Evolutionary conservation across 2,888 invertebrate genomes (phyloP), one percentile per base, ranked within the genome.

Genomic region (Agapetus fuscipes): DNA sequence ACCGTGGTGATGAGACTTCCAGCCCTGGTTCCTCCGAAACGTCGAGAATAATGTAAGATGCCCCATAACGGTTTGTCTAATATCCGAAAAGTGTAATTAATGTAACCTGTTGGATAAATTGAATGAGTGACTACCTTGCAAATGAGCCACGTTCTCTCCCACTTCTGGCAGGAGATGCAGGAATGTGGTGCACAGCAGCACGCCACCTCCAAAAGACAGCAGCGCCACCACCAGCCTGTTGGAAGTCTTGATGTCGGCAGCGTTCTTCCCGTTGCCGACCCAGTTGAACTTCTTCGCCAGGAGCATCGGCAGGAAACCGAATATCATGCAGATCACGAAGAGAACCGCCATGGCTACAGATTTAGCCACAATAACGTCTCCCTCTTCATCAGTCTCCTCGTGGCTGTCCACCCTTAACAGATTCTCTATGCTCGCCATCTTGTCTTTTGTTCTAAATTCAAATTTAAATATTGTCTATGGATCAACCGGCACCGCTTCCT

Each of bases 191-290:
- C 81, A 79, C 26, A 89, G 62, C 12, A 89, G 63, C 1, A 88
- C 87, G 7, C 88, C 88, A n/a, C 87, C 88, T 11, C 87, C 88
- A 49, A 87, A 81, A n/a, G 83, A 80, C 14, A 88, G 63, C 15
- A 85, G 59, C 12, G 79, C 61, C 52, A 76, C 68, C 17, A 81
- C 76, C 13, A 72, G 52, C 46, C 55, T 56, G 50, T 69, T 71
- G 6, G 71, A 74, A 3, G 62, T 58, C 50, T 64, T 65, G 53
- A 74, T 62, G 1, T 70, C 66, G 13, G 70, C 66, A 9, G 64
- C 62, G 2, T 61, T 53, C 1, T 65, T 54, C 1, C 60, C 52
- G 41, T 62, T 63, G 12, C 59, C 56, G 35, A 73, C 56, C 78
- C 80, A 79, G 24, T 74, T 70, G 49, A 83, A 72, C 57, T 71